Conservation (phyloP, 2,113 vertebrate genomes). For the Proteles cristata region DNA sequence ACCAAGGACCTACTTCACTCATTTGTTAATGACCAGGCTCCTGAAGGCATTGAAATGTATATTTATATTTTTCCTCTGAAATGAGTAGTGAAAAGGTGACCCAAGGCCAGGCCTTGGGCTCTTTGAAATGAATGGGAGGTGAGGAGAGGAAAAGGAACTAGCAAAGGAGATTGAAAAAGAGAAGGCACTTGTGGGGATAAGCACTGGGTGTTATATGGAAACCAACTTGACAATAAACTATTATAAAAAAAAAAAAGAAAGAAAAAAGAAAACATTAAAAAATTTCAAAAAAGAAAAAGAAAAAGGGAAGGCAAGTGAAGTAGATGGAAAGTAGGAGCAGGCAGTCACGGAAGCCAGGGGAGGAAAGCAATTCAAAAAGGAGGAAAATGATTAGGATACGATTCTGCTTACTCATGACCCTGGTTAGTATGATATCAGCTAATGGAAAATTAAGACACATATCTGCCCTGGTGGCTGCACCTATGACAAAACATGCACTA, state of each 20-base stretch:
- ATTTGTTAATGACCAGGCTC: not conserved
- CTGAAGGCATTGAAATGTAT: not conserved
- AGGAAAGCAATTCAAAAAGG: not conserved
- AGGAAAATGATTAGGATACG: not conserved
- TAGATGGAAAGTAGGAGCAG: not conserved
- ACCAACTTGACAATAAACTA: too few relatives aligned
- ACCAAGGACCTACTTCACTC: not conserved
- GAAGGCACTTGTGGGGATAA: not conserved
- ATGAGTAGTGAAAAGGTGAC: not conserved
- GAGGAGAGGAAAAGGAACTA: not conserved
- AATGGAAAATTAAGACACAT: constrained; percentile 50
- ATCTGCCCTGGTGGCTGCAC: constrained; percentile 22
- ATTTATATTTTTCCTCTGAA: not conserved
- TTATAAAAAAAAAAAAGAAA: too few relatives aligned
- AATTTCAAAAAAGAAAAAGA: too few relatives aligned
- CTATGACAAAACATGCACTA: not conserved
- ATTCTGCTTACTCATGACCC: constrained; percentile 43
- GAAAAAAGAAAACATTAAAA: too few relatives aligned
- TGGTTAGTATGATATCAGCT: not conserved
- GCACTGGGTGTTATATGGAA: too few relatives aligned
- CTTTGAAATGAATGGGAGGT: not conserved
- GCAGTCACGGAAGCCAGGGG: not conserved
- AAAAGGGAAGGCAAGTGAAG: not conserved
- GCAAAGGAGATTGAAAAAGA: not conserved
- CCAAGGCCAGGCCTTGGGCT: not conserved